A percentile compares a stretch with the other conserved stretches of the same genome.
phyloP scores from a whole-genome alignment of 2,797 vertebrate genomes.

The Florisuga fusca region DNA sequence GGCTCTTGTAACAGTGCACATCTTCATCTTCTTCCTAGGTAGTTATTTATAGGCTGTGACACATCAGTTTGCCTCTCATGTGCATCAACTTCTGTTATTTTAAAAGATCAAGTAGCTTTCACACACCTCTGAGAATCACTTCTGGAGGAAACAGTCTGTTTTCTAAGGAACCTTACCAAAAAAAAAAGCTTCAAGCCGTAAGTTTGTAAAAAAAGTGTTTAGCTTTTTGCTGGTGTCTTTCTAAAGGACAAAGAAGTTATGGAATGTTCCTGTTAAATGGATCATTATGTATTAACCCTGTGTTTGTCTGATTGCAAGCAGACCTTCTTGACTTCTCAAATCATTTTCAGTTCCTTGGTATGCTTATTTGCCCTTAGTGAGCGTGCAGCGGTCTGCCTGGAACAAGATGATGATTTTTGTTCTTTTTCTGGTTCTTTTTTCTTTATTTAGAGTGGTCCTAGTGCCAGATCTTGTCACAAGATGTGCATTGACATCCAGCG shows the following conservation, averaged over 20 bases:
- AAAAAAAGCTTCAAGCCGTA: background rate
- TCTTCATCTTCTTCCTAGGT: conserved; percentile 59
- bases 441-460: conserved; percentile 89
- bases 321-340: background rate
- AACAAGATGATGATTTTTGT: background rate
- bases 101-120: conserved; percentile 62
- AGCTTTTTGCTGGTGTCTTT: background rate
- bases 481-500: conserved; percentile 98
- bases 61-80: conserved; percentile 60
- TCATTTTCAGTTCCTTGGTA: background rate
- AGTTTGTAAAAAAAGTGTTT: background rate
- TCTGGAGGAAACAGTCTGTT: background rate
- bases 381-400: background rate
- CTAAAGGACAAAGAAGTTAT: background rate
- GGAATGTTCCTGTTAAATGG: background rate
- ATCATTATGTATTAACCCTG: background rate
- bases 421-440: background rate
- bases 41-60: conserved; percentile 61
- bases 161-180: background rate
- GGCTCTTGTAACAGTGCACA: conserved; percentile 41
- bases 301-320: background rate
- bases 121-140: conserved; percentile 1
- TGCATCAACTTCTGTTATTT: conserved; percentile 42
- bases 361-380: background rate
- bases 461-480: conserved; percentile 97